Evolutionary conservation across 2,797 vertebrate genomes (phyloP).

Genomic region (Manis javanica): DNA sequence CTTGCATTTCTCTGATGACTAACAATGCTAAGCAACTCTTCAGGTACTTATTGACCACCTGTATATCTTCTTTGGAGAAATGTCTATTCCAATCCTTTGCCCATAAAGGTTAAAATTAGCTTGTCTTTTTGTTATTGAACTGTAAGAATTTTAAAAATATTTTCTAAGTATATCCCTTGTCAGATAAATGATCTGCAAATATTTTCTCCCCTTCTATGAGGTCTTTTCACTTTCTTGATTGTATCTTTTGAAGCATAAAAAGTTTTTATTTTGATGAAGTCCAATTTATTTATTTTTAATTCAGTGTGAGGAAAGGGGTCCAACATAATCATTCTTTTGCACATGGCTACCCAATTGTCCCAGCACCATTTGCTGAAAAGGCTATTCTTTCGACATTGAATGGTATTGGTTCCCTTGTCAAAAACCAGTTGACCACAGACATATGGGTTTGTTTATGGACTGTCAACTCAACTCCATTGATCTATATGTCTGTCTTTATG

Average conservation of each 20-base stretch:
- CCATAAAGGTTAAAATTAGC: background rate
- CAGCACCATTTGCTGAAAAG: background rate
- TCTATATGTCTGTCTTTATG: background rate
- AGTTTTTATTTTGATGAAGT: background rate
- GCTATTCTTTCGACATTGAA: background rate
- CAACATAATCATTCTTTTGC: background rate
- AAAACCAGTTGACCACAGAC: background rate
- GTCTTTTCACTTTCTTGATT: background rate
- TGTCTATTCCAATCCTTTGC: background rate
- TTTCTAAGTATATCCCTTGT: background rate
- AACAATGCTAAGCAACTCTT: background rate
- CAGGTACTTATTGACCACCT: background rate
- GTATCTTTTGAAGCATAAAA: background rate
- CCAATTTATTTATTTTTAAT: conserved; percentile 9
- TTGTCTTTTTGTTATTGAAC: background rate
- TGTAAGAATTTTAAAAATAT: background rate
- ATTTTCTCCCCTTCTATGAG: background rate
- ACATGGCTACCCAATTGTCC: background rate
- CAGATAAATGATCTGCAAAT: background rate
- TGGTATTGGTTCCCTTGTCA: background rate
- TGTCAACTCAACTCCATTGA: background rate
- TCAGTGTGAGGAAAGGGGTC: background rate
- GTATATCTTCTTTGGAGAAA: background rate
- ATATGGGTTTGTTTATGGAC: background rate
- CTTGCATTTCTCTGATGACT: background rate